A percentile compares a stretch with the other conserved stretches of the same genome.
Evolutionary conservation across 53 echinoderm and acorn worm species (phyloP).

Genomic region (Stichopus horrens): DNA sequence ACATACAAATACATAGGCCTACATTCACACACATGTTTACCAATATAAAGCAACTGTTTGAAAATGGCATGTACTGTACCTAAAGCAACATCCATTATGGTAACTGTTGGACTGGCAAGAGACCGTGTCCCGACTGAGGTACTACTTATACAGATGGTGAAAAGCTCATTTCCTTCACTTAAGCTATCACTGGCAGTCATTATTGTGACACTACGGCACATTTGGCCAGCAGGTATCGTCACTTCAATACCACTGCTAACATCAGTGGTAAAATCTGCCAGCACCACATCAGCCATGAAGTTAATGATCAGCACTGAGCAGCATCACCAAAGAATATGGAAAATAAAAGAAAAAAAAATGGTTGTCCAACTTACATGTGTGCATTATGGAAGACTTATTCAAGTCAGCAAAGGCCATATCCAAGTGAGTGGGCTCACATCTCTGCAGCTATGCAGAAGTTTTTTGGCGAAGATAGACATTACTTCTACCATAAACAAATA

Average conservation of each 20-base stretch:
- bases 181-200: background rate
- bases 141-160: background rate
- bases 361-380: background rate
- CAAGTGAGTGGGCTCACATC: background rate
- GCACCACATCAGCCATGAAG: background rate
- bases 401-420: background rate
- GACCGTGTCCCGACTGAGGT: background rate
- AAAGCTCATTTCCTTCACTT: background rate
- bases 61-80: no score
- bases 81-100: background rate
- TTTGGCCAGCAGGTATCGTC: background rate
- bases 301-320: background rate
- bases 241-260: background rate
- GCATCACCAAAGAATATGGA: background rate
- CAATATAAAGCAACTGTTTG: no score
- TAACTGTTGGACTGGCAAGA: background rate
- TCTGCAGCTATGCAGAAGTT: no score
- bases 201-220: background rate
- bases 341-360: background rate
- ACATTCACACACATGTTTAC: no score
- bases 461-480: no score
- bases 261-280: background rate
- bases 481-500: no score
- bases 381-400: background rate
- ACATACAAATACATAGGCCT: no score